Base-by-base conservation (phyloP, 2,113 vertebrate species). In the Albula glossodonta region DNA sequence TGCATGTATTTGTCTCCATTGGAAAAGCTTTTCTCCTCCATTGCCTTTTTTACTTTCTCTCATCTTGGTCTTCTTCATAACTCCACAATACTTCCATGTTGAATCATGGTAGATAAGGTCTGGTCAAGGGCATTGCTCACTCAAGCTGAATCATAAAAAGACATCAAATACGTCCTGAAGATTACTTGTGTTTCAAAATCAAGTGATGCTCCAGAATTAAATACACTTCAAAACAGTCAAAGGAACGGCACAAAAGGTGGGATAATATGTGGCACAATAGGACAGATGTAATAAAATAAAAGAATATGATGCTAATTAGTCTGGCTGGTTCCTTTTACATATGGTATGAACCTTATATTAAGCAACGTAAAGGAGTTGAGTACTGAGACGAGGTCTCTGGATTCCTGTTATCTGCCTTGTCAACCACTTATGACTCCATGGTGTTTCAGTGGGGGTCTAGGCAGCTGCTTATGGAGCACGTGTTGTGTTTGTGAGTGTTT, bases 41-140 rank as follows among this genome's bases (percentile, higher is more conserved):
- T 80, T 74, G 12, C 22, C 84, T 80, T 19, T 52, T 60, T 63
- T 60, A 85, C 22, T 63, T n/a, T 85, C 84, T 85, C 84, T 25
- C 51, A n/a, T 31, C 17, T 63, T 13, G 31, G 51, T 15, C 56
- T 53, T 80, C 78, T 63, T 80, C 57, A 74, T 84, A 51, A 57
- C 0, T 49, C 1, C 51, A 6, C 41, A 63, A 56, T 53, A 41
- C 48, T 19, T 41, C 70, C 31, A 25, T 57, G 78, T 60, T 85
- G 52, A 17, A 50, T 63, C 25, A 57, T 48, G 11, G 52, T 81
- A 57, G 48, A 19, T 56, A 81, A 51, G 19, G 41, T 79, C 78
- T 12, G n/a, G 57, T 85, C 52, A 79, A 48, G 48, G 56, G 19
- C 49, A 50, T 15, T 51, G 52, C 8, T 70, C 17, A 51, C 51